Evolutionary conservation across 2,888 invertebrate species (phyloP).

Genomic region (Hirtodrosophila duncani): DNA sequence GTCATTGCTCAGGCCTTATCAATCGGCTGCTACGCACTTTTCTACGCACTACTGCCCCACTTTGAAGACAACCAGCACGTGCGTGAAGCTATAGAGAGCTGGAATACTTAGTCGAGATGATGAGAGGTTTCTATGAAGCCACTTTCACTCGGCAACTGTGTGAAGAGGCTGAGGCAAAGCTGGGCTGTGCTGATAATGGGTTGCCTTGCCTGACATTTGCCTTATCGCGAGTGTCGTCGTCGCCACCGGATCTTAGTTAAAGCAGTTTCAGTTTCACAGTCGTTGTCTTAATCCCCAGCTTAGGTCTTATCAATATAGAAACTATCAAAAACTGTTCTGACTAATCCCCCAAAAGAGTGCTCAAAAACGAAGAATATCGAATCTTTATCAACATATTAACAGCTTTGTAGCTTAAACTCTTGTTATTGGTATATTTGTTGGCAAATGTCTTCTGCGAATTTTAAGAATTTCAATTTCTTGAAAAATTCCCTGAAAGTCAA

Average conservation of each 20-base stretch:
- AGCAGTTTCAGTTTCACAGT: slow-evolving; percentile 27
- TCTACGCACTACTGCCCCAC: slow-evolving; percentile 51
- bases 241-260: slow-evolving; percentile 49
- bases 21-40: slow-evolving; percentile 48
- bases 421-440: slow-evolving; percentile 32
- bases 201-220: slow-evolving; percentile 32
- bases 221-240: slow-evolving; percentile 36
- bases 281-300: slow-evolving; percentile 21
- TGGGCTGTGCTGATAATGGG: slow-evolving; percentile 42
- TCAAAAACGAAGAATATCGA: slow-evolving; percentile 6
- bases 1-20: slow-evolving; percentile 7
- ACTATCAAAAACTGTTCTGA: slow-evolving; percentile 29
- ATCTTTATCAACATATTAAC: slow-evolving; percentile 25
- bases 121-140: background rate
- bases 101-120: no score
- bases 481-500: slow-evolving; percentile 15
- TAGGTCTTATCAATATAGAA: slow-evolving; percentile 38
- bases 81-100: slow-evolving; percentile 4
- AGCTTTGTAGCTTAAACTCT: slow-evolving; percentile 17
- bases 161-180: no score
- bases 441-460: slow-evolving; percentile 56
- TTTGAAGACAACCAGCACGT: slow-evolving; percentile 27
- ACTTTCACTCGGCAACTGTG: slow-evolving; percentile 36
- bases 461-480: slow-evolving; percentile 4
- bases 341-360: slow-evolving; percentile 34